phyloP scores from a whole-genome alignment of 2,888 invertebrate species.

The Alcis repandata region DNA sequence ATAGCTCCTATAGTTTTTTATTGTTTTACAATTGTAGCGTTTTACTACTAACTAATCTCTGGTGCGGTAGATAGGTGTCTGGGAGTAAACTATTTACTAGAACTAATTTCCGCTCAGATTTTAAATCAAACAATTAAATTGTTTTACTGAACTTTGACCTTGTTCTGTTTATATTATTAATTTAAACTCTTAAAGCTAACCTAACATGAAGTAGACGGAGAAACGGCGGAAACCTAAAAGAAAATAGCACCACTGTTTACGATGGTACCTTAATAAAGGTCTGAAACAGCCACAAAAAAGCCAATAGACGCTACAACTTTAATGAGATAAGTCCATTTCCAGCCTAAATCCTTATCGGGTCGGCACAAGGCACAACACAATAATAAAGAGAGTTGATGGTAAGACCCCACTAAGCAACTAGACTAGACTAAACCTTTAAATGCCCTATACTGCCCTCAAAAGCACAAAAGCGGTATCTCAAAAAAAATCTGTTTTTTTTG shows the following conservation, averaged over 20 bases:
- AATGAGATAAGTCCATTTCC: conserved; percentile 44
- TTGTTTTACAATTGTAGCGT: too few relatives aligned
- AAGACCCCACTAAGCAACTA: conserved; percentile 4
- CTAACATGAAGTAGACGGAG: conserved; percentile 6
- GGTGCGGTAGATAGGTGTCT: too few relatives aligned
- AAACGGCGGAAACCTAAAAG: conserved; percentile 38
- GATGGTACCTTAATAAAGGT: conserved; percentile 26
- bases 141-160: not conserved
- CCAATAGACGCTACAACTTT: conserved; percentile 38
- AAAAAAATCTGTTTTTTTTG: too few relatives aligned
- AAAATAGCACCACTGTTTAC: conserved; percentile 24
- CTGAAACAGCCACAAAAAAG: conserved; percentile 38
- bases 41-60: too few relatives aligned
- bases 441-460: too few relatives aligned
- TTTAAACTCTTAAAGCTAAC: not conserved
- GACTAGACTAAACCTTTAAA: not conserved
- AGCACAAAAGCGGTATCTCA: too few relatives aligned
- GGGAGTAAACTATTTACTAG: too few relatives aligned
- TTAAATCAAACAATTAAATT: too few relatives aligned
- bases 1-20: too few relatives aligned
- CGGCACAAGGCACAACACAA: conserved; percentile 43
- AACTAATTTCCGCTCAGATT: too few relatives aligned
- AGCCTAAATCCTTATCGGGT: conserved; percentile 45
- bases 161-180: not conserved
- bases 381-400: conserved; percentile 44